phyloP scores from a whole-genome alignment of 2,888 invertebrate species.

The Drosophila austrosaltans region DNA sequence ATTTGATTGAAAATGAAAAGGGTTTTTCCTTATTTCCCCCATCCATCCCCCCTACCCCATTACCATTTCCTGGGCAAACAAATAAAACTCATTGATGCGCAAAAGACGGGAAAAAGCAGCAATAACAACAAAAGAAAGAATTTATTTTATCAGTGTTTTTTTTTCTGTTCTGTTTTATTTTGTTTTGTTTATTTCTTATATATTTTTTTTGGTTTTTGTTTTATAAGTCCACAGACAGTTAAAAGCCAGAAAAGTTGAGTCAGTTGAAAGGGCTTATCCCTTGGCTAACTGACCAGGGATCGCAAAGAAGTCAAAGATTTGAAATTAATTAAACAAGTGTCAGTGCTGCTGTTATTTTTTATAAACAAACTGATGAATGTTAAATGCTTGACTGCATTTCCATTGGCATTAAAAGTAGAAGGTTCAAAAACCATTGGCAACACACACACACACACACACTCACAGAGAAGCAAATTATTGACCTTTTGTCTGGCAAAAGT shows the following conservation, averaged over 20 bases:
- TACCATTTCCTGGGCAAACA: slow-evolving; percentile 41
- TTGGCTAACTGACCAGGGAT: neutral
- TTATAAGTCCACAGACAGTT: neutral
- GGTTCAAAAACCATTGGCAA: neutral
- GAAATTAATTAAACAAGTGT: slow-evolving; percentile 45
- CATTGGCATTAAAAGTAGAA: slow-evolving; percentile 1
- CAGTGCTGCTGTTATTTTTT: slow-evolving; percentile 14
- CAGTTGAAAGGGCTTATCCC: slow-evolving; percentile 17
- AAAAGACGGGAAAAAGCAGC: slow-evolving; percentile 27
- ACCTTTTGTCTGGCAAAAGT: slow-evolving; percentile 2
- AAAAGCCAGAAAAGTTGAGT: slow-evolving; percentile 8
- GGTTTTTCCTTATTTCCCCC: slow-evolving; percentile 35
- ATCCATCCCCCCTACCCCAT: neutral
- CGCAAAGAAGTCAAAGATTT: neutral
- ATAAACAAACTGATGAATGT: neutral
- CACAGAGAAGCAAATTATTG: neutral
- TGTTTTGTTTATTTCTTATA: neutral
- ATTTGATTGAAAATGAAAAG: slow-evolving; percentile 70
- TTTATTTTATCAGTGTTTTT: slow-evolving; percentile 45
- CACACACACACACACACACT: neutral
- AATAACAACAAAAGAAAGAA: slow-evolving; percentile 50
- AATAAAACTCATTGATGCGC: slow-evolving; percentile 47
- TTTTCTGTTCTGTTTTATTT: too few species aligned
- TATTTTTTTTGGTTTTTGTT: too few species aligned
- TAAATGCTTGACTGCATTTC: slow-evolving; percentile 1